Conservation (phyloP, 2,888 invertebrate genomes). For the Harpalus rubripes region DNA sequence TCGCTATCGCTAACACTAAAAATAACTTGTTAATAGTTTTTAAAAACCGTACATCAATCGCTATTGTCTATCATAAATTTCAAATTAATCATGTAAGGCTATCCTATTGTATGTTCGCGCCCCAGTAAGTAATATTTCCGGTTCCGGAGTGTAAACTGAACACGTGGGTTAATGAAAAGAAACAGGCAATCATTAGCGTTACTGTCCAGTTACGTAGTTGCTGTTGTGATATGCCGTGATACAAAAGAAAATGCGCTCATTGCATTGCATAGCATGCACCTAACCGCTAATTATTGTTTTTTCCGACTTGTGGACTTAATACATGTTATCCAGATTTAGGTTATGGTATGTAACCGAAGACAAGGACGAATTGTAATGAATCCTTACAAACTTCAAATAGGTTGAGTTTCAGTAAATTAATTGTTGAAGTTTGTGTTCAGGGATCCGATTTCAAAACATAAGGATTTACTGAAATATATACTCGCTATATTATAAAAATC, state of each 20-base stretch:
- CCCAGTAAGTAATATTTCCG: neutral
- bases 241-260: constrained; percentile 18
- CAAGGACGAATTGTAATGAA: constrained; percentile 27
- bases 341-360: constrained; percentile 34
- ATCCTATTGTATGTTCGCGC: neutral
- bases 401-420: neutral
- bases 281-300: constrained; percentile 34
- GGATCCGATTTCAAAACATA: neutral
- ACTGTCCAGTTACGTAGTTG: constrained; percentile 31
- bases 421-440: neutral
- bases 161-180: constrained; percentile 41
- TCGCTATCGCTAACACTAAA: too few species aligned
- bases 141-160: constrained; percentile 1
- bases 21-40: too few species aligned
- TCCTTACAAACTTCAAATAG: constrained; percentile 9
- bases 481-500: neutral
- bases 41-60: too few species aligned
- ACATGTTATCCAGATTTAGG: constrained; percentile 35
- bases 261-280: constrained; percentile 19
- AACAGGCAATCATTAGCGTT: constrained; percentile 42
- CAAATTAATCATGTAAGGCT: neutral
- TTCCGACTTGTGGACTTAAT: constrained; percentile 22
- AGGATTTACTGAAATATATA: constrained; percentile 67
- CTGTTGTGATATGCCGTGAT: constrained; percentile 38
- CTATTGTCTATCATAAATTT: neutral